Evolutionary conservation across 2,113 vertebrate genomes (phyloP).

Genomic region (Egretta garzetta): DNA sequence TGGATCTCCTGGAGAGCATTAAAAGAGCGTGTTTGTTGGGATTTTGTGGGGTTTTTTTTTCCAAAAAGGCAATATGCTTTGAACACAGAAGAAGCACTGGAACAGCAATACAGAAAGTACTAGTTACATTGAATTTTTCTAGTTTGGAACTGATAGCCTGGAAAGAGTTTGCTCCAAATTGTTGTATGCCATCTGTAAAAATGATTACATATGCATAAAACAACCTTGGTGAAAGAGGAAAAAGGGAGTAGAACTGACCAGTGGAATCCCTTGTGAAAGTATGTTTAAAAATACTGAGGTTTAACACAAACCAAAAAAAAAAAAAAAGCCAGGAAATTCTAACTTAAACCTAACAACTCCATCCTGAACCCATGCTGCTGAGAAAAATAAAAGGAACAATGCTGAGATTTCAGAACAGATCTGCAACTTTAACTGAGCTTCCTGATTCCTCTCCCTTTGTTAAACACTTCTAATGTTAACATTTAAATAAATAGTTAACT

Average conservation of each 20-base stretch:
- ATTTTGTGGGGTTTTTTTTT: too few relatives aligned
- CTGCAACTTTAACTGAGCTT: constrained; percentile 43
- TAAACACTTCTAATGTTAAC: constrained; percentile 10
- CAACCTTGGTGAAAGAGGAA: background rate
- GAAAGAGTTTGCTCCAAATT: background rate
- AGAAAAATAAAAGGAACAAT: constrained; percentile 69
- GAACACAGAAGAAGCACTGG: background rate
- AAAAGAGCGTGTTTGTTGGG: background rate
- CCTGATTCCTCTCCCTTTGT: constrained; percentile 58
- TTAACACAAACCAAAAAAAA: constrained; percentile 50
- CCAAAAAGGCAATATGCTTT: background rate
- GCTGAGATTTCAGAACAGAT: constrained; percentile 55
- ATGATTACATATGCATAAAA: constrained; percentile 2
- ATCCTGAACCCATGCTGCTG: constrained; percentile 69
- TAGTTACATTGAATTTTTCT: background rate
- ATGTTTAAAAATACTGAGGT: constrained; percentile 58
- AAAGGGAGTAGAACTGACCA: constrained; percentile 25
- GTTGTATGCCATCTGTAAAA: constrained; percentile 1
- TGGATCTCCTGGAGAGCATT: background rate
- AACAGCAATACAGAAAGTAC: background rate
- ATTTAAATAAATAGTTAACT: constrained; percentile 40
- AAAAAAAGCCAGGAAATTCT: constrained; percentile 64
- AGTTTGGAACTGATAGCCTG: background rate
- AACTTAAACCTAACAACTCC: constrained; percentile 65
- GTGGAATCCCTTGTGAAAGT: constrained; percentile 47